phyloP scores from a whole-genome alignment of 2,797 vertebrate genomes.

The Ciconia nigra region DNA sequence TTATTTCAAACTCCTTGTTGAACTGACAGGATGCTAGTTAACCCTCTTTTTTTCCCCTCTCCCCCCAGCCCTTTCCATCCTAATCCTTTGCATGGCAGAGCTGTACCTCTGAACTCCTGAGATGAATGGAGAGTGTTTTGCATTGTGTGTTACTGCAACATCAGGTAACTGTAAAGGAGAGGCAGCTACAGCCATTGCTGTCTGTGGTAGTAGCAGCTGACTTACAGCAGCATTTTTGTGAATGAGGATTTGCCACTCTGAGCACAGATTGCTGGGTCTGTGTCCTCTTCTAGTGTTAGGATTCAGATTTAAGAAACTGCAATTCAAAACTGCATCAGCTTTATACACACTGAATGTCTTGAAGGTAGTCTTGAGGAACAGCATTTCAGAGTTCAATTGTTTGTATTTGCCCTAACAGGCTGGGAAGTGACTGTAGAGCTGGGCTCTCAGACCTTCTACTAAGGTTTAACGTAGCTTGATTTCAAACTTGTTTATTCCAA shows the following conservation, averaged over 20 bases:
- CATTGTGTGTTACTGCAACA: accelerated
- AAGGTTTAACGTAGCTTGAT: not conserved
- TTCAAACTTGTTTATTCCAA: not conserved
- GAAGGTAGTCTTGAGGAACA: not conserved
- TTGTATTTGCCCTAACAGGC: not conserved
- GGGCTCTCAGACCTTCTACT: not conserved
- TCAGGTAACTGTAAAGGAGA: not conserved
- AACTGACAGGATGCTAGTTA: not conserved
- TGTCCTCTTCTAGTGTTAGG: not conserved
- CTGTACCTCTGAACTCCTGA: not conserved
- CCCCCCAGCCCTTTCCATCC: not conserved
- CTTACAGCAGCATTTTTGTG: not conserved
- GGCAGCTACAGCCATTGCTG: not conserved
- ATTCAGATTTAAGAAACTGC: not conserved
- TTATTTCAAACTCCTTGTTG: not conserved
- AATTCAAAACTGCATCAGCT: not conserved
- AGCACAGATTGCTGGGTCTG: not conserved
- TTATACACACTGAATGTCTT: not conserved
- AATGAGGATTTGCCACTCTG: not conserved
- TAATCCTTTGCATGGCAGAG: not conserved
- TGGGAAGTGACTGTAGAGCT: not conserved
- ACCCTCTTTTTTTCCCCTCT: not conserved
- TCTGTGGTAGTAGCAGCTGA: not conserved
- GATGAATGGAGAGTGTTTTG: not conserved
- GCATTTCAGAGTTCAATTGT: not conserved